Evolutionary conservation across 92 coral and sea anemone genomes (phyloP).

Genomic region (Heteractis magnifica): DNA sequence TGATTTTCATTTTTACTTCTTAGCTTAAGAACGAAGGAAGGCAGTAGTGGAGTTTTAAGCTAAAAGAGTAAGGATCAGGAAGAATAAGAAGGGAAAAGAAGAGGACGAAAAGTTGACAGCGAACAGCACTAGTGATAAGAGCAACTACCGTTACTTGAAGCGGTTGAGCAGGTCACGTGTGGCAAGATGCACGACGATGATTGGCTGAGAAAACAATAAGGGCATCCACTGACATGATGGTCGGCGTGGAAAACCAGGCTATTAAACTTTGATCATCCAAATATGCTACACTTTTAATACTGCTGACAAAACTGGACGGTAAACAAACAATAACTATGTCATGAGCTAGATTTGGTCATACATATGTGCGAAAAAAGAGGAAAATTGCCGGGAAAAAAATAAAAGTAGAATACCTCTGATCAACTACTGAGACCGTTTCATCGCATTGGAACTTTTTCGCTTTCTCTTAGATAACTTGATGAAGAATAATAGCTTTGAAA

Average conservation of each 20-base stretch:
- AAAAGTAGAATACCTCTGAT: background rate
- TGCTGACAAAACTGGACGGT: too few relatives aligned
- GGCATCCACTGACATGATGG: constrained; percentile 85
- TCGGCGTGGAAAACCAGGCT: too few relatives aligned
- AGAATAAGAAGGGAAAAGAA: constrained; percentile 14
- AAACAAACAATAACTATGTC: too few relatives aligned
- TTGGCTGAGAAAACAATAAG: constrained; percentile 73
- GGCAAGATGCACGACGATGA: constrained; percentile 31
- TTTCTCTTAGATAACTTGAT: background rate
- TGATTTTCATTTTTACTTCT: constrained; percentile 63
- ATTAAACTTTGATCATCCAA: background rate
- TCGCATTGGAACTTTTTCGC: background rate
- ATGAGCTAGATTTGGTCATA: too few relatives aligned
- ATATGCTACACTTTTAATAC: too few relatives aligned
- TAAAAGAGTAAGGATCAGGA: constrained; percentile 2
- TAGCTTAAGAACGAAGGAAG: background rate
- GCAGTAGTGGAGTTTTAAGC: background rate
- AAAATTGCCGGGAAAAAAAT: background rate
- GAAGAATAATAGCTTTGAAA: background rate
- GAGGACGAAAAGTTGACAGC: constrained; percentile 16
- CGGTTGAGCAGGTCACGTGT: constrained; percentile 57
- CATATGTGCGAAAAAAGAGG: background rate
- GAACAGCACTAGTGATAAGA: background rate
- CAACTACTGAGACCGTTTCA: constrained; percentile 1
- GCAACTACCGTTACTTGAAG: constrained; percentile 48